Conservation (phyloP, 2,888 invertebrate species). For the Zhuqinia jingwanae region DNA sequence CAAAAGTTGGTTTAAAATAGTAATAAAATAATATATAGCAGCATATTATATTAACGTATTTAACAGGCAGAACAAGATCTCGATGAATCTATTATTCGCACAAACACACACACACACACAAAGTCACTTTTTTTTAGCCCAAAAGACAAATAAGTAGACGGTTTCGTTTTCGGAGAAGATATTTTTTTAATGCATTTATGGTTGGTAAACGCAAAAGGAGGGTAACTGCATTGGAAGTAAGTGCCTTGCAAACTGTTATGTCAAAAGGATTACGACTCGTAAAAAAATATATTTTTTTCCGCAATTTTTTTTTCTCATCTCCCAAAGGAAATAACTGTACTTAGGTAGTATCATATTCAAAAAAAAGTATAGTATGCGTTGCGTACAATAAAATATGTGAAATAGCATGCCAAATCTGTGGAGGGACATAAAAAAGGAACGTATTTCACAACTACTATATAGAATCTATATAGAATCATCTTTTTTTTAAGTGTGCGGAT, state of each 20-base stretch:
- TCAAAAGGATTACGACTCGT: conserved; percentile 65
- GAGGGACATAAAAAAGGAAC: conserved; percentile 43
- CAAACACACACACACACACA: too few relatives aligned
- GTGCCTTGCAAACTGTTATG: conserved; percentile 47
- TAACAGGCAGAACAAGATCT: too few relatives aligned
- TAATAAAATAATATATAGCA: too few relatives aligned
- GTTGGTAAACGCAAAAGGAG: not conserved
- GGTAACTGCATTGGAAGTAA: conserved; percentile 50
- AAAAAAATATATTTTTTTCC: conserved; percentile 60
- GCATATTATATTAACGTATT: too few relatives aligned
- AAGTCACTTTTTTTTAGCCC: too few relatives aligned
- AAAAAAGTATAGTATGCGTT: conserved; percentile 28
- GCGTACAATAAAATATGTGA: too few relatives aligned
- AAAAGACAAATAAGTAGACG: not conserved
- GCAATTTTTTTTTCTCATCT: conserved; percentile 42
- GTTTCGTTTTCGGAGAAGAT: conserved; percentile 28
- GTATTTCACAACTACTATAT: too few relatives aligned
- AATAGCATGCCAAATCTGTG: conserved; percentile 44
- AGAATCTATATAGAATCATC: not conserved
- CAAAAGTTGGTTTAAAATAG: too few relatives aligned
- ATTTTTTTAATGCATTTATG: not conserved
- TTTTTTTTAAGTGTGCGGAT: not conserved
- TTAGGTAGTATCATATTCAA: not conserved
- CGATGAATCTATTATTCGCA: too few relatives aligned
- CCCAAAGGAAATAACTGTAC: conserved; percentile 58